These are phyloP conservation scores for Acromyrmex heyeri DNA, from an alignment of 1,140 invertebrate genomes.

Conservation along the genomic window DNA sequence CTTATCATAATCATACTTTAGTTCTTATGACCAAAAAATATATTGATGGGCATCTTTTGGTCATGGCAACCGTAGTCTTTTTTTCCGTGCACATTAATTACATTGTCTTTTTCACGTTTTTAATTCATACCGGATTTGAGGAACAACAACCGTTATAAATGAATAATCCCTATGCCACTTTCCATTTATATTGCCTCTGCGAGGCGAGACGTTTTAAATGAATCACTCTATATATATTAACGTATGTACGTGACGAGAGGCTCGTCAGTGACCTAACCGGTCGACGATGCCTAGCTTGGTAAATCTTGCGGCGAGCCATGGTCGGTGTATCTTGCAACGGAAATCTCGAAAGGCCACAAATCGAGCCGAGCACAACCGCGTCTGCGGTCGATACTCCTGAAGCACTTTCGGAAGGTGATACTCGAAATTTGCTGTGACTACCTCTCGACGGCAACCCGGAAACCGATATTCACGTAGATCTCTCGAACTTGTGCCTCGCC, in stretches of 20 bases:
- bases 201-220: not conserved
- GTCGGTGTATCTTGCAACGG: slow-evolving; percentile 27
- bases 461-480: slow-evolving; percentile 46
- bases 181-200: not conserved
- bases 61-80: too few species aligned
- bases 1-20: too few species aligned
- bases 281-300: slow-evolving; percentile 5
- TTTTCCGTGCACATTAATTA: not conserved
- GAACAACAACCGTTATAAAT: not conserved
- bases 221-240: slow-evolving; percentile 37
- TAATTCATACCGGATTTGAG: not conserved
- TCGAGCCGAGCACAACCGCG: not conserved
- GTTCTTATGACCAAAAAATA: too few species aligned
- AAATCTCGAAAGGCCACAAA: slow-evolving; percentile 51
- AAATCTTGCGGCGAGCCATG: slow-evolving; percentile 50
- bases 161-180: slow-evolving; percentile 4
- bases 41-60: too few species aligned
- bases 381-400: slow-evolving; percentile 30
- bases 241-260: slow-evolving; percentile 6
- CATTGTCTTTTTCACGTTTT: not conserved
- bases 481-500: slow-evolving; percentile 15
- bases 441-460: not conserved
- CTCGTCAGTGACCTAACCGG: slow-evolving; percentile 9
- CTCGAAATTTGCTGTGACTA: slow-evolving; percentile 40
- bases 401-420: slow-evolving; percentile 36